Evolutionary conservation across 2,797 vertebrate species (phyloP).

Genomic region (Molossus alvarezi): DNA sequence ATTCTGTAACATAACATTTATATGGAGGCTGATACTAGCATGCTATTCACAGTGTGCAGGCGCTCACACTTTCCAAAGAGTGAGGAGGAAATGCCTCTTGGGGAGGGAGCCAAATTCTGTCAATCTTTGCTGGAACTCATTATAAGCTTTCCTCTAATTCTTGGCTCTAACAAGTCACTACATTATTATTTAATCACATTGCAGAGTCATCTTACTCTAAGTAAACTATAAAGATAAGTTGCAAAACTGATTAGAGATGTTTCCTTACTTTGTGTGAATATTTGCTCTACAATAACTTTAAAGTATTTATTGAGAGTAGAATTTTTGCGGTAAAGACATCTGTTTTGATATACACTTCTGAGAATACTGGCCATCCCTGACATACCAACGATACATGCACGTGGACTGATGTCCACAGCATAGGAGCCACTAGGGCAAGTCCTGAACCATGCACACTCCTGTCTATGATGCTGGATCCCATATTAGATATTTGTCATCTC

Average conservation of each 20-base stretch:
- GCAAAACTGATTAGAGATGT: conserved; percentile 64
- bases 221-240: conserved; percentile 68
- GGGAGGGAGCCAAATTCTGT: conserved; percentile 24
- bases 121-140: conserved; percentile 68
- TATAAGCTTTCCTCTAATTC: conserved; percentile 57
- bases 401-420: neutral
- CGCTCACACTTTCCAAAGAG: conserved; percentile 48
- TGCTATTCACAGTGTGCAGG: neutral
- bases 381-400: neutral
- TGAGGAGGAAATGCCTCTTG: conserved; percentile 17
- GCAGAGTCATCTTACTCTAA: conserved; percentile 51
- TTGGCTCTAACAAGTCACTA: neutral
- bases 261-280: conserved; percentile 60
- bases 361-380: neutral
- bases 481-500: neutral
- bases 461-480: neutral
- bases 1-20: conserved; percentile 71
- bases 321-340: conserved; percentile 25
- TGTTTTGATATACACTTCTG: conserved; percentile 19
- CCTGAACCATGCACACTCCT: neutral
- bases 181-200: conserved; percentile 75
- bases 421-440: neutral
- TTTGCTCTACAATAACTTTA: conserved; percentile 22
- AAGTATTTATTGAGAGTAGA: conserved; percentile 32
- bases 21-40: conserved; percentile 17